phyloP scores from a whole-genome alignment of 2,888 invertebrate species.

The Cenopis cana region DNA sequence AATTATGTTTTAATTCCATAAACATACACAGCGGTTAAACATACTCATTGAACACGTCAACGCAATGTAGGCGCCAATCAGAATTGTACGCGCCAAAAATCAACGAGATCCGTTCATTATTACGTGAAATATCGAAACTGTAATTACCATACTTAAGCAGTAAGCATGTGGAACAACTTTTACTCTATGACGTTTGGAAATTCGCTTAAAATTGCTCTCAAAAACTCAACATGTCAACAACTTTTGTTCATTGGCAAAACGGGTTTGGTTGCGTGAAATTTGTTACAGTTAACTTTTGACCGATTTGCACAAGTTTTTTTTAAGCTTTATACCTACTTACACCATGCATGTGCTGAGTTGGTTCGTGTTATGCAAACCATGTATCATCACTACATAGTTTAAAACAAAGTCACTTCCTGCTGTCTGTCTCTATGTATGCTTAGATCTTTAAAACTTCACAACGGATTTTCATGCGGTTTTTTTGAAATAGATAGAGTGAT shows the following conservation, averaged over 20 bases:
- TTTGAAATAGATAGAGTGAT: no score
- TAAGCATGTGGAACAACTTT: slow-evolving; percentile 44
- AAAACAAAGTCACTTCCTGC: no score
- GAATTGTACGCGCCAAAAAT: slow-evolving; percentile 25
- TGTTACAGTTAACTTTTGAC: slow-evolving; percentile 45
- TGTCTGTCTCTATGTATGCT: no score
- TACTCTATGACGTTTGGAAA: slow-evolving; percentile 45
- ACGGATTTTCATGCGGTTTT: no score
- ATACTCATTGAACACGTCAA: slow-evolving; percentile 9
- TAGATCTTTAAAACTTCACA: no score
- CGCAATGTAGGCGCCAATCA: slow-evolving; percentile 6
- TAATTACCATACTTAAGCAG: slow-evolving; percentile 44
- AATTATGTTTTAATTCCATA: neutral
- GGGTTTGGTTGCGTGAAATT: slow-evolving; percentile 44
- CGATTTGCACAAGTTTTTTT: slow-evolving; percentile 40
- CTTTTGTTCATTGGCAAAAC: slow-evolving; percentile 42
- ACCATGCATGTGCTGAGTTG: slow-evolving; percentile 8
- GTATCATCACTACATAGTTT: no score
- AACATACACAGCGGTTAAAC: neutral
- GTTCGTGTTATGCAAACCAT: slow-evolving; percentile 4
- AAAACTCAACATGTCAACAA: slow-evolving; percentile 42
- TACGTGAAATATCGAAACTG: slow-evolving; percentile 44
- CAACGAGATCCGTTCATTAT: slow-evolving; percentile 39
- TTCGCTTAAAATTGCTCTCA: slow-evolving; percentile 42
- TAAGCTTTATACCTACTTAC: slow-evolving; percentile 29